Evolutionary conservation across 2,888 invertebrate genomes (phyloP), one percentile per base, ranked within the genome.

Genomic region (Tetropium fuscum): DNA sequence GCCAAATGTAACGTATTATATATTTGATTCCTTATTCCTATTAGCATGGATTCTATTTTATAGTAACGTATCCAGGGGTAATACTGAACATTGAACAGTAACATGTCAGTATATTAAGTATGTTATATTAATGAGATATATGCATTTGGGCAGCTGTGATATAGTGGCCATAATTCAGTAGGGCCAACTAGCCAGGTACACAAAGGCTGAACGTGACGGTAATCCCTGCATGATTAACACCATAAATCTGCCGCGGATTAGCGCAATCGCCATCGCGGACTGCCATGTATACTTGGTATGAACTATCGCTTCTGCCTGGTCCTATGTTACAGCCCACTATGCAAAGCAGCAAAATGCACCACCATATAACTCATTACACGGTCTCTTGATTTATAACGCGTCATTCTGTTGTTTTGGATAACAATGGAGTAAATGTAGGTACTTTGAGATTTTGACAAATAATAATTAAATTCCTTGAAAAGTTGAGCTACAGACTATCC

Each of bases 181-280:
- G 70, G 70, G 72, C 72, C 69, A 72, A 73, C 73, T 73, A 73
- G 74, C 68, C 73, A 82, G 81, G 81, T 80, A 78, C 81, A 80
- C 78, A 77, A 76, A 78, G 73, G 74, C 68, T 67, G 63, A 63
- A 64, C 70, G 73, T 69, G 69, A 70, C 82, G 83, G 81, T 86
- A 86, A 86, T 86, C 86, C 85, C 80, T 76, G 81, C 83, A 85
- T 85, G 85, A 86, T 86, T 86, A 86, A 86, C 86, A 85, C 85
- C 83, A 86, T 86, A 67, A 86, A 86, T 86, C 86, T 85, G 83
- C 81, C 82, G 78, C 74, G 81, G 81, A 81, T 81, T 81, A 81
- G 66, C 78, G 78, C 74, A 73, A 78, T 78, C 77, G 78, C 78
- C 79, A 74, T 74, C 72, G 74, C 72, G 72, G 70, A 71, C 71